Base-by-base conservation (phyloP, 2,888 invertebrate species). In the Orthonevra nobilis region DNA sequence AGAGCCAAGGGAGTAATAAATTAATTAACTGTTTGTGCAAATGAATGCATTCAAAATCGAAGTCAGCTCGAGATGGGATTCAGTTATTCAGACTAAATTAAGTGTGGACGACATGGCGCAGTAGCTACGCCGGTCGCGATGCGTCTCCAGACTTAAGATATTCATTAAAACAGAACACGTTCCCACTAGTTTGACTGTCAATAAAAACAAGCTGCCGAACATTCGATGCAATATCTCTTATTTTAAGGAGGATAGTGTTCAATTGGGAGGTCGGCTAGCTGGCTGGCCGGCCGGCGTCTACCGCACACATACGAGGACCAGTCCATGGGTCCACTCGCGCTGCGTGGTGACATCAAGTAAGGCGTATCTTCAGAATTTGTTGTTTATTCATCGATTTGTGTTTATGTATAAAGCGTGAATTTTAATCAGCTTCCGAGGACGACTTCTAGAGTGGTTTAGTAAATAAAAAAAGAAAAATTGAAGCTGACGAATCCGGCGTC, bases 101-200 rank as follows among this genome's bases (percentile, higher is more conserved):
- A 72, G 60, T 61, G 66, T 46, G 34, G 66, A 12, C n/a, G 73
- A 73, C 79, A 79, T 61, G 72, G 58, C 23, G 23, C 23, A 56
- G 63, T 20, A 34, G 48, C 48, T 60, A 38, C 58, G n/a, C n/a
- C n/a, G n/a, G n/a, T n/a, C n/a, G n/a, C n/a, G n/a, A n/a, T n/a
- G n/a, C 63, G 61, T 19, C 30, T 48, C 20, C 17, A 19, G 30
- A 14, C 19, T 77, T 69, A 66, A 84, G 82, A 83, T 77, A 82
- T 83, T 83, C 83, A 84, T 83, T 84, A 84, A 84, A 83, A 82
- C 82, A 83, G 82, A 83, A 83, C 84, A 84, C 84, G 83, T 83
- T 83, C 79, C 73, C 82, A 82, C 83, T 82, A 83, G 83, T 84
- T 83, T 73, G 82, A 74, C 83, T 83, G 84, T 83, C 83, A 83